Conservation (phyloP, 1,140 invertebrate genomes). For the Aphaenogaster ashmeadi region DNA sequence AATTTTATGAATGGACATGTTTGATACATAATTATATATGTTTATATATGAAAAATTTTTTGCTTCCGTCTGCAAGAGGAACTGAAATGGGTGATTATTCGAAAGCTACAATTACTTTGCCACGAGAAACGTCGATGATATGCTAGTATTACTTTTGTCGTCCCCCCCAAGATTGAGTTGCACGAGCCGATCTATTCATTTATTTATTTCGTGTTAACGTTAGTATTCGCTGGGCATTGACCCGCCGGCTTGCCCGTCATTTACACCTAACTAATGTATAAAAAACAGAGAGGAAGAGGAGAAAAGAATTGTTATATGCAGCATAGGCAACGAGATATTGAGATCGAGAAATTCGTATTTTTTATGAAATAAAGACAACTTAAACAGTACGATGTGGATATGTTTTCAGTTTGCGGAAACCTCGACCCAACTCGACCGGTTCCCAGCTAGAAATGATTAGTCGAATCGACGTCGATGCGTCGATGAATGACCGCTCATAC, state of each 20-base stretch:
- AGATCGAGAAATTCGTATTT: slow-evolving; percentile 80
- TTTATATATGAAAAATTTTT: no score
- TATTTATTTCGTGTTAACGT: slow-evolving; percentile 69
- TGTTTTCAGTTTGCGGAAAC: background rate
- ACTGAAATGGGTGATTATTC: background rate
- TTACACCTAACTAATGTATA: slow-evolving; percentile 68
- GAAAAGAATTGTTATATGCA: slow-evolving; percentile 77
- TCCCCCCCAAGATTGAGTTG: slow-evolving; percentile 14
- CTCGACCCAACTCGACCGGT: background rate
- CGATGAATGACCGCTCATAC: no score
- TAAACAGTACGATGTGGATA: slow-evolving; percentile 43
- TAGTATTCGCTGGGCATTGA: slow-evolving; percentile 15
- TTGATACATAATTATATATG: no score
- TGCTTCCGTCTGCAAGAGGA: background rate
- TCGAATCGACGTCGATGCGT: no score
- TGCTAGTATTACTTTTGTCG: slow-evolving; percentile 30
- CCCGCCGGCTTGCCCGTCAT: slow-evolving; percentile 40
- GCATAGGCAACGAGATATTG: slow-evolving; percentile 75
- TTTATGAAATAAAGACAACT: slow-evolving; percentile 81
- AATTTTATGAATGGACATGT: no score
- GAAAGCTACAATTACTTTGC: slow-evolving; percentile 8
- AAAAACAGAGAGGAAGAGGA: slow-evolving; percentile 62
- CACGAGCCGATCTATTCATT: slow-evolving; percentile 56
- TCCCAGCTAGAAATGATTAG: background rate
- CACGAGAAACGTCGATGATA: background rate